Evolutionary conservation across 2,888 invertebrate genomes (phyloP), one percentile per base, ranked within the genome.

Genomic region (Carcina quercana): DNA sequence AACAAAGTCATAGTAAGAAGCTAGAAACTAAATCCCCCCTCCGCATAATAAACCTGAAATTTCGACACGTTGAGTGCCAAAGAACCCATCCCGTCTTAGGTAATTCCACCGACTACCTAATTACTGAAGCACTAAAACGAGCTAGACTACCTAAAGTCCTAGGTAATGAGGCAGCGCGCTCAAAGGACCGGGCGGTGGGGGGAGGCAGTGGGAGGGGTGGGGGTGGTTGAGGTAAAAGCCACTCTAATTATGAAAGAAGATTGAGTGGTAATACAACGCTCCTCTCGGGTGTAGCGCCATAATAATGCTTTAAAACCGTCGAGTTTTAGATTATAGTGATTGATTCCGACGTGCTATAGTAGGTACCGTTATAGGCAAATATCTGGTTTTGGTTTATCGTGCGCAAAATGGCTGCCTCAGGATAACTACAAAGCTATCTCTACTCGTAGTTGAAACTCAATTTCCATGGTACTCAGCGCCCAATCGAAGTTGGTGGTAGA

Each of bases 201-300:
- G 34, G 34, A 28, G 38, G 42, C 42, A 37, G 36, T 24, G 29
- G 36, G 25, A 17, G 33, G 27, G 38, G 40, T 42, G 46, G 39
- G 34, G 50, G 47, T 47, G 43, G 38, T 47, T 42, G 62, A 58
- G 63, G 68, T 69, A 60, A 66, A 70, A 70, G 72, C 70, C 71
- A 71, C 69, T 74, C 68, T 76, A 79, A 80, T 80, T 79, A 80
- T 78, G 76, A 76, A 78, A 74, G 75, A 78, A 80, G 74, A 79
- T 79, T 73, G 80, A 69, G 61, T 61, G 66, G 70, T 62, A 66
- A 64, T 61, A 54, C 57, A 59, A 55, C 15, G 26, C 15, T 12
- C 5, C 24, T 20, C 10, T 24, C 47, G 42, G 34, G 39, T 39
- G 31, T 40, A 35, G 28, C 10, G 32, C 38, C 25, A 37, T 43